phyloP scores from a whole-genome alignment of 2,113 vertebrate species.

The Chitala chitala region DNA sequence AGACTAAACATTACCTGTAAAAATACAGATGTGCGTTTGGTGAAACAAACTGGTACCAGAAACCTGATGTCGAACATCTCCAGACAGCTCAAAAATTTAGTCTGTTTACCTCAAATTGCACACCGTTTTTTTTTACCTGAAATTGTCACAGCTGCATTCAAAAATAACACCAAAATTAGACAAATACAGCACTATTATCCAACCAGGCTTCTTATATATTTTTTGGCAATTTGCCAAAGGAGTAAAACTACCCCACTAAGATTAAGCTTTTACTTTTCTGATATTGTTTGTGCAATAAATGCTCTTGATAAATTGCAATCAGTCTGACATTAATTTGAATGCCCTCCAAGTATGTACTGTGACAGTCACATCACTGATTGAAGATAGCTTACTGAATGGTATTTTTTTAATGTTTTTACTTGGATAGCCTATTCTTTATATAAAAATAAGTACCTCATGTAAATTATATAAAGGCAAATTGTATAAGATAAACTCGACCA shows the following conservation, averaged over 20 bases:
- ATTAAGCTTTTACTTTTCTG: neutral
- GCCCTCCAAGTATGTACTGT: neutral
- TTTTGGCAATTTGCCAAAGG: neutral
- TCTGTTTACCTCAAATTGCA: too few species aligned
- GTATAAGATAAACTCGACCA: neutral
- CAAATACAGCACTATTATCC: neutral
- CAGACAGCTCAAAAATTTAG: too few species aligned
- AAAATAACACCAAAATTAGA: neutral
- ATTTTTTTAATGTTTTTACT: neutral
- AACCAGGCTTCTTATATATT: conserved; percentile 1
- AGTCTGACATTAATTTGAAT: neutral
- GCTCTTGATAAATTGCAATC: neutral
- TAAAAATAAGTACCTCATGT: neutral
- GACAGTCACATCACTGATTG: neutral
- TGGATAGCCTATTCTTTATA: neutral
- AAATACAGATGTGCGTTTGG: too few species aligned
- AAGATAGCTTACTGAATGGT: neutral
- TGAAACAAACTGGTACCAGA: too few species aligned
- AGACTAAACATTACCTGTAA: too few species aligned
- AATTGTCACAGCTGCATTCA: too few species aligned
- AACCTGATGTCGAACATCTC: too few species aligned
- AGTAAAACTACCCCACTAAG: neutral
- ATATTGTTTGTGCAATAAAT: neutral
- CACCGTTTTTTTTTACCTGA: too few species aligned
- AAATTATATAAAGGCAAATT: conserved; percentile 8